These are phyloP conservation scores for Corbicula japonica DNA, from an alignment of 2,888 invertebrate species.

Conservation along the genomic window DNA sequence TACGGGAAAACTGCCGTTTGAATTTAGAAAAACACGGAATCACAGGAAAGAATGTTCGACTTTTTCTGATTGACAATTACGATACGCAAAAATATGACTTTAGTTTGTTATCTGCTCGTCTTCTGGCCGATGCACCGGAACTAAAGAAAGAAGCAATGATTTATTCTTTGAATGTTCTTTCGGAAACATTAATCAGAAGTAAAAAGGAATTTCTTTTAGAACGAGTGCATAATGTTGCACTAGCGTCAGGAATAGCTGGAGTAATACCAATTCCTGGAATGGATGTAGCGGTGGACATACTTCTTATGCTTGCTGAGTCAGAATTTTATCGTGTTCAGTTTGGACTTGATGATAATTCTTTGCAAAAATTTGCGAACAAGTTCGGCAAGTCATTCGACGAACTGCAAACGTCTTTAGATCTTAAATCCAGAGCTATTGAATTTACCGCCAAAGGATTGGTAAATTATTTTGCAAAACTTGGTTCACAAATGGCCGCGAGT, in stretches of 20 bases:
- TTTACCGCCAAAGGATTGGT: neutral
- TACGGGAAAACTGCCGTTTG: neutral
- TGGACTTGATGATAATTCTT: neutral
- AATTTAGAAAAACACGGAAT: neutral
- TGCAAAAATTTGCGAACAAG: neutral
- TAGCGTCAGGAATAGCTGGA: neutral
- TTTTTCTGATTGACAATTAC: constrained; percentile 1
- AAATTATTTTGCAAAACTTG: neutral
- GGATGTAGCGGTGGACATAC: neutral
- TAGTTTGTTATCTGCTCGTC: neutral
- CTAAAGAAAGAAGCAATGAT: neutral
- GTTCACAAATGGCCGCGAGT: neutral
- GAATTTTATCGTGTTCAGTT: neutral
- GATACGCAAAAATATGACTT: neutral
- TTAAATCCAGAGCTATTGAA: neutral
- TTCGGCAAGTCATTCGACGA: neutral
- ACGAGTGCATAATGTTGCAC: neutral
- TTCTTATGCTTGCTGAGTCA: neutral
- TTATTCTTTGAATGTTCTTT: neutral
- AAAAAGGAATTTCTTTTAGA: neutral
- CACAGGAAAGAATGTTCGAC: neutral
- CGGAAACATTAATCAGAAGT: neutral
- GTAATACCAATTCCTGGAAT: constrained; percentile 2
- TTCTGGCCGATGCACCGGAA: neutral
- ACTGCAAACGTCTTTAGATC: neutral